Base-by-base conservation (phyloP, 2,113 vertebrate genomes). In the Colius striatus region DNA sequence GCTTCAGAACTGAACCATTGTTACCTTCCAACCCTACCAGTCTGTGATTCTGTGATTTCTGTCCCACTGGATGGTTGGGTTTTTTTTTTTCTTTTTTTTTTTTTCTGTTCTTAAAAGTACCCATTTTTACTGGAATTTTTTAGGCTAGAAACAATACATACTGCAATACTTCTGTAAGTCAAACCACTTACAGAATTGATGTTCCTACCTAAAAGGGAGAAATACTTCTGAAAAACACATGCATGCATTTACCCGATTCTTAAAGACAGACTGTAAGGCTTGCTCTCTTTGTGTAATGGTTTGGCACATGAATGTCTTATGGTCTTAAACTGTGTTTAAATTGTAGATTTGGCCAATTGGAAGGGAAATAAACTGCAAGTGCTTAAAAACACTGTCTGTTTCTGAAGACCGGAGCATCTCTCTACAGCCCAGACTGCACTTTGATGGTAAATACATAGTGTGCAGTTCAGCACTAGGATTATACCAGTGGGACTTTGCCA, bases 401-500 rank as follows among this genome's bases (percentile, higher is more conserved):
- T 99, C 99, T 15, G 99, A 99, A 95, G 98, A 99, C 83, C 99
- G 99, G 93, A 99, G 99, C 95, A 99, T 99, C 92, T 98, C 98
- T 79, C 96, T 99, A 10, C 99, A 99, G 98, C 99, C 99, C 23
- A 98, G 99, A 63, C 98, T 99, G 92, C 99, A 99, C 97, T 99
- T 99, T 55, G 99, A 99, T 57, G 99, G 99, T 66, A 98, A 98
- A 97, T 98, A 99, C 96, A 99, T 99, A 32, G 98, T 99, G 62
- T 99, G 99, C 98, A 99, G 99, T 97, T 99, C 99, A 16, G 99
- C 99, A 60, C 98, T 99, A 19, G 99, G 99, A 62, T 97, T 99
- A 32, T 99, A 99, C 97, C 99, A 99, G 97, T 99, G 99, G 99
- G 99, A 99, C 96, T 99, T 99, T 79, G 98, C 99, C 97, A 99